Conservation (phyloP, 2,888 invertebrate genomes). For the Dexiosoma caninum region DNA sequence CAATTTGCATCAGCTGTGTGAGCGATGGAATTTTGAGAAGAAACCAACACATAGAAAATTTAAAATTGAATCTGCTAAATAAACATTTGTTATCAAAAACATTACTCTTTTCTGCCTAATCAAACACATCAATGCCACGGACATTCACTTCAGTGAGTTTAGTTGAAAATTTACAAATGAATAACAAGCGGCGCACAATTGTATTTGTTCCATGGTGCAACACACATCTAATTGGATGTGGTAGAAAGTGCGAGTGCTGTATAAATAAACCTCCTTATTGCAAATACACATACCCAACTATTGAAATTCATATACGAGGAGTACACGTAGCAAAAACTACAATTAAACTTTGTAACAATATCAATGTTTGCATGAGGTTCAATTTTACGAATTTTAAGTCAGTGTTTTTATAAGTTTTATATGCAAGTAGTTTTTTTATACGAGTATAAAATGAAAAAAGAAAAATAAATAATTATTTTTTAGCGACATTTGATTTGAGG, state of each 20-base stretch:
- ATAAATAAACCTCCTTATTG: constrained; percentile 22
- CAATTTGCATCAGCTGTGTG: background rate
- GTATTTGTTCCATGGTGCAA: background rate
- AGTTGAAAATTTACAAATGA: background rate
- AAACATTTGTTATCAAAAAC: constrained; percentile 10
- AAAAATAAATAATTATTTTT: constrained; percentile 4
- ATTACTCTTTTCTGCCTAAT: background rate
- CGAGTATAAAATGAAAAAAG: background rate
- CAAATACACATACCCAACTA: background rate
- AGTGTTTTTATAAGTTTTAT: background rate
- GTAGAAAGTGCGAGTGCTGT: constrained; percentile 5
- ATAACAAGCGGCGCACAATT: background rate
- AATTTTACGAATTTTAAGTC: background rate
- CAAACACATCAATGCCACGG: background rate
- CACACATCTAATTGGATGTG: background rate
- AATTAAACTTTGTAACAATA: constrained; percentile 20
- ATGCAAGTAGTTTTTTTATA: background rate
- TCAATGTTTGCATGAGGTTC: constrained; percentile 20
- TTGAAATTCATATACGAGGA: background rate
- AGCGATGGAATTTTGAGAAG: background rate
- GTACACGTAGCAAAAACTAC: background rate
- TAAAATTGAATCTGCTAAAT: constrained; percentile 3
- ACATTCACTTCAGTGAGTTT: background rate
- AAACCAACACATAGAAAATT: constrained; percentile 27
- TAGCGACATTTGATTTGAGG: background rate